Evolutionary conservation across 2,888 invertebrate species (phyloP), one percentile per base, ranked within the genome.

Genomic region (Leptura quadrifasciata): DNA sequence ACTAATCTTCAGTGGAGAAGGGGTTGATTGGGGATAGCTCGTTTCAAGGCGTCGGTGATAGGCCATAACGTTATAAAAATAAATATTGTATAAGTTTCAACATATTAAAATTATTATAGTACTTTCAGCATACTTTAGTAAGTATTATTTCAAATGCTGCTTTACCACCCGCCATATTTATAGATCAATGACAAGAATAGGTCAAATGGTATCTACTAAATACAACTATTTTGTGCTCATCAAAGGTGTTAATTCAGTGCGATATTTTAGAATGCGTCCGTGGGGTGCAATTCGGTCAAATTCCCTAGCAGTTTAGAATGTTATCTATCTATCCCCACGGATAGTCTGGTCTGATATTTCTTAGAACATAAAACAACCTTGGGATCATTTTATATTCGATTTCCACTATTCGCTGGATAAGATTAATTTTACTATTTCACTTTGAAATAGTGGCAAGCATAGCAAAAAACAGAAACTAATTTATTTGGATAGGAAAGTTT

Each of bases 251-350:
- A 79, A 81, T 80, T 83, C 79, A 78, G 73, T 72, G 73, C 78
- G 78, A 81, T 83, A 81, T 81, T 83, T 82, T 79, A 76, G 74
- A 78, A 81, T 76, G 76, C 80, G 77, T 82, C 83, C 80, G 75
- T 79, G 68, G 83, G 82, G 83, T 82, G 79, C 77, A 80, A 80
- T 83, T 83, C 79, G 77, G 75, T 77, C 78, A 80, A 81, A 81
- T 82, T 81, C 80, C 78, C 81, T 79, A 72, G 80, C 78, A 80
- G 80, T 81, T 81, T 79, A 76, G 79, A 76, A 74, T 74, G 82
- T 82, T 83, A 83, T 84, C 82, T 83, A 84, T 82, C 81, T 83
- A 79, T 82, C 84, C 82, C 82, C 58, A 57, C 74, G 82, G 83
- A 81, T 80, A 79, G 69, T 74, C 76, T 77, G 76, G 70, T 74